Percentiles rank a stretch among this genome's conserved stretches.
Evolutionary conservation across 2,888 invertebrate genomes (phyloP).

Genomic region (Melipona bicolor): DNA sequence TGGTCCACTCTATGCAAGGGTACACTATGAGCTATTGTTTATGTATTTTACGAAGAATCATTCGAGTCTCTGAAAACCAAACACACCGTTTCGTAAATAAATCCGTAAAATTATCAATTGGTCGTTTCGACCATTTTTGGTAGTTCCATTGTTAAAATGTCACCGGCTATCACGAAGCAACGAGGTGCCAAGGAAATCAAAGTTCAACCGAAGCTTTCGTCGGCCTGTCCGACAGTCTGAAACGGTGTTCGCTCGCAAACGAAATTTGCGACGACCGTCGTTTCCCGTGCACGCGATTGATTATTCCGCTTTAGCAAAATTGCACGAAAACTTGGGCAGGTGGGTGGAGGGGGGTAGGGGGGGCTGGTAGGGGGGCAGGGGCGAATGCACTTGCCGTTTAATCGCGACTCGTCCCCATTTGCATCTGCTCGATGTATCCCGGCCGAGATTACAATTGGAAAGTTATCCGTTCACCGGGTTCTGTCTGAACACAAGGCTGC

Average conservation of each 20-base stretch:
- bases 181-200: no score
- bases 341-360: no score
- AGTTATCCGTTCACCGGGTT: neutral
- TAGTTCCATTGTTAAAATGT: neutral
- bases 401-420: neutral
- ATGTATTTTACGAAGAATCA: no score
- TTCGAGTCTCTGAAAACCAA: no score
- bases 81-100: no score
- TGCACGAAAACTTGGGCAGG: neutral
- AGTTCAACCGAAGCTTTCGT: neutral
- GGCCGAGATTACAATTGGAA: slow-evolving; percentile 7
- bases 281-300: neutral
- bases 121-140: no score
- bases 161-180: neutral
- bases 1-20: no score
- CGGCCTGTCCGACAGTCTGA: neutral
- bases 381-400: neutral
- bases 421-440: neutral
- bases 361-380: no score
- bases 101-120: no score
- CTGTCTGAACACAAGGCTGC: neutral
- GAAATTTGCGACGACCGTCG: slow-evolving; percentile 1
- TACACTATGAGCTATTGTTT: no score
- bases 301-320: slow-evolving; percentile 1
- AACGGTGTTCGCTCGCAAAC: neutral